Evolutionary conservation across 2,888 invertebrate genomes (phyloP).

Genomic region (Melieria omissa): DNA sequence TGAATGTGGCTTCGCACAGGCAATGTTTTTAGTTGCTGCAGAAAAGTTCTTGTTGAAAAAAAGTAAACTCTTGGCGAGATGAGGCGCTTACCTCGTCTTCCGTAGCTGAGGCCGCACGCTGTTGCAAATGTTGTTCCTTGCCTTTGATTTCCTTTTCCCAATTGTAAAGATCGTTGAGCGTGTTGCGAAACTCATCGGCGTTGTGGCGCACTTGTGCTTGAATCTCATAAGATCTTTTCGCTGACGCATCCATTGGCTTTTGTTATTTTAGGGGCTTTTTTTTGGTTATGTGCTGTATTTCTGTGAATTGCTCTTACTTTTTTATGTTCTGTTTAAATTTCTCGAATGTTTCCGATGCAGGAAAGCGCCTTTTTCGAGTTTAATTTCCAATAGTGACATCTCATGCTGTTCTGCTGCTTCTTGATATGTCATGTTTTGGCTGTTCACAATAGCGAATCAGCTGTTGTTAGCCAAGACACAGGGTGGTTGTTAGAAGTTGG

Average conservation of each 20-base stretch:
- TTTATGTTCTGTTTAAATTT: not conserved
- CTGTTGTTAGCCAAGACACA: too few species aligned
- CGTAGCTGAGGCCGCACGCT: conserved; percentile 38
- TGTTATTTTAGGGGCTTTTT: too few species aligned
- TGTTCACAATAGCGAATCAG: too few species aligned
- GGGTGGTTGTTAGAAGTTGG: too few species aligned
- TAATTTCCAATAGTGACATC: too few species aligned
- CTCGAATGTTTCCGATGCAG: too few species aligned
- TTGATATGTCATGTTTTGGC: too few species aligned
- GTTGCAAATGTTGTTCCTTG: conserved; percentile 57
- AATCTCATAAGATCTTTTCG: conserved; percentile 54
- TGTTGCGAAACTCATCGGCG: conserved; percentile 55
- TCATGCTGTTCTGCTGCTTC: too few species aligned
- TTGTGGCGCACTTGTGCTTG: conserved; percentile 66
- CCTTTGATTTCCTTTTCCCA: conserved; percentile 65
- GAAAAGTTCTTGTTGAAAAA: not conserved
- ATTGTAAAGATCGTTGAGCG: conserved; percentile 57
- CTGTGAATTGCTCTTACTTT: not conserved
- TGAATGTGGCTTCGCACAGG: conserved; percentile 52
- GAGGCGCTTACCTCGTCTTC: conserved; percentile 24
- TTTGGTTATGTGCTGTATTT: too few species aligned
- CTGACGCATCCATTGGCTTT: conserved; percentile 41
- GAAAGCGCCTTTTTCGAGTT: too few species aligned
- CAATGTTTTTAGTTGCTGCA: conserved; percentile 34
- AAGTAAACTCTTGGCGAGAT: too few species aligned